Base-by-base conservation (phyloP, 2,797 vertebrate species). In the Harpagifer antarcticus region DNA sequence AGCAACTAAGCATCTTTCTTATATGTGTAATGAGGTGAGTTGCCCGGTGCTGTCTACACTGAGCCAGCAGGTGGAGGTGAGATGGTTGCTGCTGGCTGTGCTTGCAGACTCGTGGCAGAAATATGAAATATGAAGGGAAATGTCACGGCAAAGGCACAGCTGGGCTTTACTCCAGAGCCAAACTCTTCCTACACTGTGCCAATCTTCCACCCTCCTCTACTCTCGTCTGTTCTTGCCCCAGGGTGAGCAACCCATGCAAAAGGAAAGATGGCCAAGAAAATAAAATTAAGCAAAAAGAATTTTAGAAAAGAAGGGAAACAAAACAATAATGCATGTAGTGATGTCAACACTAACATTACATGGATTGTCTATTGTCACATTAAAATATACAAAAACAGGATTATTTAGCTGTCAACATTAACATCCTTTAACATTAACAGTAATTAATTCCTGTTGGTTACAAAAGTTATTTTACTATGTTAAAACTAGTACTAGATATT, bases 171-270 rank as follows among this genome's bases (percentile, higher is more conserved):
- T 86, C 73, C 89, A 91, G 73, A 86, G 81, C 76, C 86, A 88
- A 70, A 72, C 72, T 86, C 82, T 77, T 90, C 81, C 84, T 86
- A 91, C 56, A 89, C 71, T 86, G 82, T 74, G 82, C 79, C 81
- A 77, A 81, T 77, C 78, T 88, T 81, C 86, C 82, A 88, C 86
- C 86, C 88, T 85, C 83, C 84, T 78, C 90, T 93, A 91, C 67
- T 88, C 72, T 88, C 78, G 86, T 88, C 87, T 93, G 87, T 88
- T 93, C 80, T 87, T 66, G 67, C 81, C 87, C 85, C 87, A 81
- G 82, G 83, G 82, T 85, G 85, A 92, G 86, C 88, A 88, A 94
- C 83, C 80, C 93, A 93, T 95, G 93, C 91, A 94, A 93, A 94
- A 90, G 90, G 83, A 90, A 93, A 93, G 72, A 83, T 72, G 85